These are phyloP conservation scores for Sclerurus mexicanus DNA, from an alignment of 2,113 vertebrate genomes.

Conservation along the genomic window DNA sequence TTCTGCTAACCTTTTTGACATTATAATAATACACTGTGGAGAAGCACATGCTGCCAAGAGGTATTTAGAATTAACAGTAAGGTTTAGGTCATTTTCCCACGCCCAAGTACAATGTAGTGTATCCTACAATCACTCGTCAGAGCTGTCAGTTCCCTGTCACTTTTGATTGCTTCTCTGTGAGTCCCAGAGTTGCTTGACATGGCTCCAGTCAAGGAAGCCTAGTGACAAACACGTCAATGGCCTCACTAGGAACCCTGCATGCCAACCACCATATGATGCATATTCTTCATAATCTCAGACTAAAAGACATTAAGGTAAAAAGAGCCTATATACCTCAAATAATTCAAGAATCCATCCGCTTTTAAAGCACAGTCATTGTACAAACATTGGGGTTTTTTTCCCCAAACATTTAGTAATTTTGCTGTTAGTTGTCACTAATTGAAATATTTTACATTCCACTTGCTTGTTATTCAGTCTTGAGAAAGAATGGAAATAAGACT, in stretches of 20 bases:
- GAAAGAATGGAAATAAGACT: background rate
- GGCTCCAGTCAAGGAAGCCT: background rate
- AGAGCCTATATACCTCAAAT: background rate
- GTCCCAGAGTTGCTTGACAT: background rate
- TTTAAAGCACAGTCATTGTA: background rate
- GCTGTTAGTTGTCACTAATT: background rate
- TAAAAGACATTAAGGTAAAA: background rate
- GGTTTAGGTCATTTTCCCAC: background rate
- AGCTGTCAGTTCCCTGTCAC: background rate
- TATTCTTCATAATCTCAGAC: background rate
- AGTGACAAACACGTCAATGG: background rate
- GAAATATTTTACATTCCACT: background rate
- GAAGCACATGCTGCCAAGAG: background rate
- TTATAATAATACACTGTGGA: background rate
- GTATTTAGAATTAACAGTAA: background rate
- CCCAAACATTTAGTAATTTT: background rate
- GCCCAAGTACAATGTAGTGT: background rate
- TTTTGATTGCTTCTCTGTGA: background rate
- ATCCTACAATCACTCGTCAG: background rate
- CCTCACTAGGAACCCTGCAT: background rate
- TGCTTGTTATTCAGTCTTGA: background rate
- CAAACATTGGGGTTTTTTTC: fast-evolving
- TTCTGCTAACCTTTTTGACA: background rate
- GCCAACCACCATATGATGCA: background rate
- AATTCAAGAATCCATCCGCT: background rate